These are phyloP conservation scores for Empis stercorea DNA, from an alignment of 2,888 invertebrate species.

Conservation along the genomic window DNA sequence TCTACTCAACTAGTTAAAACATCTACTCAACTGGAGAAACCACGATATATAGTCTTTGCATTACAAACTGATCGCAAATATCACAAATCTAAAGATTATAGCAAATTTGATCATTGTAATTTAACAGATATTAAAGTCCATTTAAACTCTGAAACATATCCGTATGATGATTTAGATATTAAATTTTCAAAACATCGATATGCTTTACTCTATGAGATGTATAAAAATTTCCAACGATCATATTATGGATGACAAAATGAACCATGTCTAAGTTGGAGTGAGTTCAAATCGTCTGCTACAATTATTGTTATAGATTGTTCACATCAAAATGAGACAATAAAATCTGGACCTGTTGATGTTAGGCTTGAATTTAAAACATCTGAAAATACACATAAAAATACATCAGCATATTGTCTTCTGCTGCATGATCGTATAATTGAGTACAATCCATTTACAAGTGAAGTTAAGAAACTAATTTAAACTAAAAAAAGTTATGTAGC, in stretches of 20 bases:
- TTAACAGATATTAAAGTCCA: constrained; percentile 24
- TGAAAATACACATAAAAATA: constrained; percentile 15
- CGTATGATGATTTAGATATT: constrained; percentile 24
- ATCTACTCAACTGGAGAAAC: constrained; percentile 29
- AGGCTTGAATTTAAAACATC: constrained; percentile 19
- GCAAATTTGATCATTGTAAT: too few species aligned
- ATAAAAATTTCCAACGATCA: constrained; percentile 15
- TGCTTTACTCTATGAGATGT: constrained; percentile 18
- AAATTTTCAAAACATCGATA: constrained; percentile 18
- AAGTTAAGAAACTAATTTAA: constrained; percentile 1
- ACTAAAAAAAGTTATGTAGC: neutral
- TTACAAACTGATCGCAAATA: constrained; percentile 30
- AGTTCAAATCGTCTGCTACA: constrained; percentile 17
- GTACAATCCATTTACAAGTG: constrained; percentile 4
- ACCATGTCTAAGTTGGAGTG: constrained; percentile 3
- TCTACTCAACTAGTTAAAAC: too few species aligned
- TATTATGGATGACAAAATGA: constrained; percentile 12
- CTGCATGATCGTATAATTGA: constrained; percentile 12
- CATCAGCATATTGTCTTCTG: constrained; percentile 15
- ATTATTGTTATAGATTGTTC: constrained; percentile 20
- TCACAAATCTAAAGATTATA: constrained; percentile 10
- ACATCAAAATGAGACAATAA: constrained; percentile 18
- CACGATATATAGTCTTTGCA: constrained; percentile 26
- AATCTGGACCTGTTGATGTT: constrained; percentile 18
- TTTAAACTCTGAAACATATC: constrained; percentile 24